Evolutionary conservation across 1,140 invertebrate genomes (phyloP).

Genomic region (Drosophila auraria): DNA sequence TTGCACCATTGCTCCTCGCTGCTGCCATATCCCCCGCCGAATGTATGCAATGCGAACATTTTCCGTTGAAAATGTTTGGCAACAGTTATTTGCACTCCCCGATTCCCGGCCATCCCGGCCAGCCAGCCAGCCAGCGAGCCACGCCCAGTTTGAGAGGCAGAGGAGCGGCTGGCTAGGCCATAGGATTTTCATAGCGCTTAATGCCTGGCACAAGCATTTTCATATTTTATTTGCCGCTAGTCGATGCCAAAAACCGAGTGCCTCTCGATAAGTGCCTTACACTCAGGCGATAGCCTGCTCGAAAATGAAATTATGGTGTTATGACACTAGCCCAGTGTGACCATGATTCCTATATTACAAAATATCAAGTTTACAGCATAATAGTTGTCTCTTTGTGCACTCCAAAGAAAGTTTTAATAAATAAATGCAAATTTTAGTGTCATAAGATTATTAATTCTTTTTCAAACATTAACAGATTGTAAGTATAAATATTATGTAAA

Average conservation of each 20-base stretch:
- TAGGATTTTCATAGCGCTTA: slow-evolving; percentile 46
- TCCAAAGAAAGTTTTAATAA: background rate
- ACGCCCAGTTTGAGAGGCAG: slow-evolving; percentile 6
- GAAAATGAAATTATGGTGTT: background rate
- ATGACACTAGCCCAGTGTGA: background rate
- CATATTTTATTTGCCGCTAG: slow-evolving; percentile 72
- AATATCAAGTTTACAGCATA: background rate
- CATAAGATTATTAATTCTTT: too few species aligned
- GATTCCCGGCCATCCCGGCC: slow-evolving; percentile 11
- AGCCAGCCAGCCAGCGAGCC: slow-evolving; percentile 37
- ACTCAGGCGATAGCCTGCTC: background rate
- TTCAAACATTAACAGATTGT: background rate
- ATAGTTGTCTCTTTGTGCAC: too few species aligned
- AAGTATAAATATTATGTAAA: background rate
- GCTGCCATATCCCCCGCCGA: slow-evolving; percentile 17
- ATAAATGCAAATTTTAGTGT: background rate
- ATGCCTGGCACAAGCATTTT: slow-evolving; percentile 58
- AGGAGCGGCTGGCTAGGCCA: slow-evolving; percentile 32
- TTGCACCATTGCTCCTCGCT: slow-evolving; percentile 8
- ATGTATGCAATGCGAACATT: slow-evolving; percentile 74
- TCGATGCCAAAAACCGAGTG: slow-evolving; percentile 49
- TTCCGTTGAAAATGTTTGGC: slow-evolving; percentile 78
- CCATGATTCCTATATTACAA: background rate
- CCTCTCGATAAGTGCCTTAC: slow-evolving; percentile 52
- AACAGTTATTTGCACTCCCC: slow-evolving; percentile 81